Evolutionary conservation across 2,113 vertebrate genomes (phyloP).

Genomic region (Otocyon megalotis): DNA sequence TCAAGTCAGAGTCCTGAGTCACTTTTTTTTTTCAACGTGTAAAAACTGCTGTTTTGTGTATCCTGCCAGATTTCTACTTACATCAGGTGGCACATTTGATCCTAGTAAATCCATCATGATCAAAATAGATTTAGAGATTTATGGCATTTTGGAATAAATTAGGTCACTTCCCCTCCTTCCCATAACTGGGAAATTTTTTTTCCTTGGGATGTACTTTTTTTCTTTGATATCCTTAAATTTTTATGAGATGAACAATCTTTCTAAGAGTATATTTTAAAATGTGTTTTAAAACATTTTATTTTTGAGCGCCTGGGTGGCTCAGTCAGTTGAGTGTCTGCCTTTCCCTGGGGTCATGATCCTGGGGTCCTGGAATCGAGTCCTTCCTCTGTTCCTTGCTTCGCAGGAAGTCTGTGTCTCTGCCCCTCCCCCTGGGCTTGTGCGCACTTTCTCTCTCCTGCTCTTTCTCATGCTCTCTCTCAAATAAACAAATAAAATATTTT

Average conservation of each 20-base stretch:
- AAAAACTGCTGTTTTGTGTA: background rate
- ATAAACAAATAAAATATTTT: background rate
- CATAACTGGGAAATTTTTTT: background rate
- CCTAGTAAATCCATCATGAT: background rate
- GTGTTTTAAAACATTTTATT: background rate
- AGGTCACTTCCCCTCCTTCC: background rate
- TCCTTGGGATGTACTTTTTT: background rate
- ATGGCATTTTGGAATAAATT: background rate
- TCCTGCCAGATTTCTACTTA: background rate
- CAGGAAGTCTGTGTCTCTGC: background rate
- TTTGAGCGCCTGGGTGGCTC: background rate
- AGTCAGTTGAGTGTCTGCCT: background rate
- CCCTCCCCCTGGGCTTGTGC: background rate
- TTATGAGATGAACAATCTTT: background rate
- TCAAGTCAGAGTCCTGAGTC: background rate
- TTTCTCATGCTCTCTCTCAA: background rate
- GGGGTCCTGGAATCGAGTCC: background rate
- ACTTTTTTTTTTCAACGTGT: background rate
- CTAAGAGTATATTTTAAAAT: background rate
- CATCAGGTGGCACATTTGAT: background rate
- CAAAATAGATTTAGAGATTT: background rate
- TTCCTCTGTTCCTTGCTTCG: fast-evolving
- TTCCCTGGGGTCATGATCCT: background rate
- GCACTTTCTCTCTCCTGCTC: background rate
- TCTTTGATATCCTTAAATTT: background rate